Evolutionary conservation across 2,888 invertebrate genomes (phyloP).

Genomic region (Nemotelus nigrinus): DNA sequence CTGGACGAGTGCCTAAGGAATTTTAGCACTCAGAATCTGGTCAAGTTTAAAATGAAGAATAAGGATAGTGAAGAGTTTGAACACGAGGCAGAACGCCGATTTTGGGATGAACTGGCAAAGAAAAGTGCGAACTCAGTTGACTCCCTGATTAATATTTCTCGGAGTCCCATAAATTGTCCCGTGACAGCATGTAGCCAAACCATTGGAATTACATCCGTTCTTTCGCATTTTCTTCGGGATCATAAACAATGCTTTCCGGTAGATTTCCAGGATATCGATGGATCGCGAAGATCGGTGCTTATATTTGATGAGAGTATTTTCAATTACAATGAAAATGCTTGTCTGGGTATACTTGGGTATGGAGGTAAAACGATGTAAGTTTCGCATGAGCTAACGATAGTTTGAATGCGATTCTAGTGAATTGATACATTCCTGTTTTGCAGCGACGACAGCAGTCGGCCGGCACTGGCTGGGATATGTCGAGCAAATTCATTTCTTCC

Average conservation of each 20-base stretch:
- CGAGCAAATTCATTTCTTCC: conserved; percentile 56
- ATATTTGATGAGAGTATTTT: conserved; percentile 54
- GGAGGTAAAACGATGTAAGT: conserved; percentile 53
- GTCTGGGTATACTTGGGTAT: conserved; percentile 56
- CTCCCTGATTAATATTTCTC: conserved; percentile 54
- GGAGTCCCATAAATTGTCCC: conserved; percentile 57
- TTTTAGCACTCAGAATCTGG: conserved; percentile 53
- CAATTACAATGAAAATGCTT: conserved; percentile 54
- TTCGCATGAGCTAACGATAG: conserved; percentile 43
- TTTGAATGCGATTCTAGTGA: conserved; percentile 42
- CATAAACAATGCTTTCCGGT: conserved; percentile 50
- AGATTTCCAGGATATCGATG: conserved; percentile 54
- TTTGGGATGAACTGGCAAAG: neutral
- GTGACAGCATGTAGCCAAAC: conserved; percentile 55
- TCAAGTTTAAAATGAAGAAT: conserved; percentile 50
- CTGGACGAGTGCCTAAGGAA: conserved; percentile 51
- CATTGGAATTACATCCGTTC: conserved; percentile 55
- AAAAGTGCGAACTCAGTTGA: conserved; percentile 40
- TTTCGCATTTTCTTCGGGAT: conserved; percentile 57
- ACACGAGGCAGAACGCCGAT: conserved; percentile 28
- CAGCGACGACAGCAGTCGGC: conserved; percentile 51
- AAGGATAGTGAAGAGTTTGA: conserved; percentile 41
- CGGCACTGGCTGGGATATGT: conserved; percentile 56
- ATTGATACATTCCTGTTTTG: conserved; percentile 11
- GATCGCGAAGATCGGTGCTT: conserved; percentile 53